Base-by-base conservation (phyloP, 2,797 vertebrate species). In the Chaunax sp. region DNA sequence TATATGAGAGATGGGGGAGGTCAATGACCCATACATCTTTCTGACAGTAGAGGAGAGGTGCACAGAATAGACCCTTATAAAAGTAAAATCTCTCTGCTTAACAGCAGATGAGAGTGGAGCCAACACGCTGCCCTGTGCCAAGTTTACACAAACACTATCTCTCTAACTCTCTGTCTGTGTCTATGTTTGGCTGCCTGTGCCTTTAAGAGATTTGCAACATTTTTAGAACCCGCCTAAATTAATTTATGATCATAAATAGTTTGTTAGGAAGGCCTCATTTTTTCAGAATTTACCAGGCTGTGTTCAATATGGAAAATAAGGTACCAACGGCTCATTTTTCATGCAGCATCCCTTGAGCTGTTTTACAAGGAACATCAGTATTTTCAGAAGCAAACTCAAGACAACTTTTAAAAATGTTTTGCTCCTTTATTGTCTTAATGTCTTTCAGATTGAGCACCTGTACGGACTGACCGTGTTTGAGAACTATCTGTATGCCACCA, bases 401-500 rank as follows among this genome's bases (percentile, higher is more conserved):
- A 33, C 18, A 53, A 2, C 9, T 1, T 54, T 54, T 1, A 1
- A 2, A 33, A 19, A 41, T n/a, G n/a, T 67, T 7, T 41, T 9
- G 12, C 33, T 37, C 3, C 45, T 26, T 45, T 54, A 13, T 59
- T 40, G 13, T 62, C 28, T 58, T 13, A 3, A 4, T 41, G 10
- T 41, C n/a, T 55, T 67, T 51, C 86, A 99, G 98, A 98, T 98
- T 0, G 97, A 98, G 15, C 97, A 99, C 70, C 92, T 99, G 26
- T 98, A 98, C 0, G 96, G 97, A 15, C 92, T 99, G 75, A 99
- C 97, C 0, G 98, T 99, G 14, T 99, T 99, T 0, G 98, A 99
- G 93, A 99, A 99, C 78, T 99, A 99, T 78, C 92, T 99, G 54
- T 99, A 99, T 0, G 97, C 97, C 75, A 99, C 97, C 87, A 99